These are phyloP conservation scores for Drosophila koepferae DNA, from an alignment of 2,888 invertebrate species.

Conservation along the genomic window DNA sequence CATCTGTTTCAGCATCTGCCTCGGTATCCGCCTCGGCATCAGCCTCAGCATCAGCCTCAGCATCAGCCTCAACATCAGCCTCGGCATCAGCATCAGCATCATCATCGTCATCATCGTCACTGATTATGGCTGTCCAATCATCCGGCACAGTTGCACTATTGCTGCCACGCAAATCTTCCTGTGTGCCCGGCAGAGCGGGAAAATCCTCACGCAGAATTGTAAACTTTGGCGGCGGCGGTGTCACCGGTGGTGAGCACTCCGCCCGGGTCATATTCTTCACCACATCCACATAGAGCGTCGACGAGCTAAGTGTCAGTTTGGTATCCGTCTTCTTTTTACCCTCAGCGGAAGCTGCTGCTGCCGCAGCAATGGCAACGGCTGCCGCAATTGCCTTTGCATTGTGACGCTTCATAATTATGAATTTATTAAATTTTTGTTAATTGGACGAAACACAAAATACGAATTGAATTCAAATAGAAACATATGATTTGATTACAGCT, in stretches of 20 bases:
- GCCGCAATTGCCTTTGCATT: conserved; percentile 45
- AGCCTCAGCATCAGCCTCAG: too few relatives aligned
- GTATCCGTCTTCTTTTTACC: conserved; percentile 26
- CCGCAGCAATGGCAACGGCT: conserved; percentile 38
- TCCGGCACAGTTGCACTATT: conserved; percentile 29
- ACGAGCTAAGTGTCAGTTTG: neutral
- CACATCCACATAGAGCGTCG: conserved; percentile 64
- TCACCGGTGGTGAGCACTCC: conserved; percentile 9
- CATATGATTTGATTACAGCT: conserved; percentile 15
- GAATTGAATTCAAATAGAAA: conserved; percentile 9
- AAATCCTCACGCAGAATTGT: conserved; percentile 61
- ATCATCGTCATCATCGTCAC: conserved; percentile 34
- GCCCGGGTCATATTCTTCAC: conserved; percentile 51
- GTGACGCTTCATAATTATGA: conserved; percentile 49
- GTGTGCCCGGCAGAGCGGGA: conserved; percentile 59
- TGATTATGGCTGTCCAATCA: conserved; percentile 56
- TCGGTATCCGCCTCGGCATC: too few relatives aligned
- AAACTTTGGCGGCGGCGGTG: conserved; percentile 42
- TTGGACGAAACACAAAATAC: conserved; percentile 8
- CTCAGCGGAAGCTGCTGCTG: conserved; percentile 23
- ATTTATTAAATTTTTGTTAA: conserved; percentile 7
- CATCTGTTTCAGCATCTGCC: too few relatives aligned
- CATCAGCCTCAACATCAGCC: too few relatives aligned
- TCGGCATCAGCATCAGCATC: neutral
- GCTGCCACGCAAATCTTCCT: conserved; percentile 3